These are phyloP conservation scores for Gryon sp. DNA, from an alignment of 1,140 invertebrate genomes.

Conservation along the genomic window DNA sequence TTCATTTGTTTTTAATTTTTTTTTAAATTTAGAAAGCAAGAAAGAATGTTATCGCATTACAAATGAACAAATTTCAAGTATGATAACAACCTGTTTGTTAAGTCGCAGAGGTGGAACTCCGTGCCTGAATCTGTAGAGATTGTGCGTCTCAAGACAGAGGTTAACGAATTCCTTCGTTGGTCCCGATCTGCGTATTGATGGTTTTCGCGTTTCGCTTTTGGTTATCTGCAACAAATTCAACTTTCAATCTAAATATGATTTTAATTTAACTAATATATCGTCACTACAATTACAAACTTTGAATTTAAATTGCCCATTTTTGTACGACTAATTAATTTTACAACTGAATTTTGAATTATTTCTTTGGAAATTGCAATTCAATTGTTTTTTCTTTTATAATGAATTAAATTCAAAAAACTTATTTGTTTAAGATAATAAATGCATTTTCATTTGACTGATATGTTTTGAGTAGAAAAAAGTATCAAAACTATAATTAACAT, in stretches of 20 bases:
- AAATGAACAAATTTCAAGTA: slow-evolving; percentile 9
- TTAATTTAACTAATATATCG: background rate
- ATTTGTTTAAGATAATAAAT: no score
- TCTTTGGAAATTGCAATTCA: no score
- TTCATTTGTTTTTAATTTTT: no score
- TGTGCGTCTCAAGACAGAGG: slow-evolving; percentile 87
- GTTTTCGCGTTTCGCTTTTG: slow-evolving; percentile 79
- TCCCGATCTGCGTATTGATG: slow-evolving; percentile 77
- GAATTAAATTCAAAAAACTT: background rate
- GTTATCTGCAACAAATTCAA: slow-evolving; percentile 78
- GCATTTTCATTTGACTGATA: no score
- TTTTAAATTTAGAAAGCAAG: background rate
- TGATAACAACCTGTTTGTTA: slow-evolving; percentile 83
- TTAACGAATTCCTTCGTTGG: slow-evolving; percentile 76
- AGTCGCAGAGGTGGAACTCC: slow-evolving; percentile 85
- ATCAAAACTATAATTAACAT: slow-evolving; percentile 15
- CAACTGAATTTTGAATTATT: no score
- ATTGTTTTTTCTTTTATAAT: background rate
- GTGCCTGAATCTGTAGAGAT: slow-evolving; percentile 86
- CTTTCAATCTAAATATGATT: no score
- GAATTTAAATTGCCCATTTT: slow-evolving; percentile 67
- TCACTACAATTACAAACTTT: slow-evolving; percentile 53
- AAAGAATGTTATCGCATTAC: background rate
- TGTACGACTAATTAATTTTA: no score
- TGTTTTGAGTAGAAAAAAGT: no score